Percentiles rank a stretch among this genome's conserved stretches.
Conservation (phyloP, 2,797 vertebrate species). For the Vespertilio murinus region DNA sequence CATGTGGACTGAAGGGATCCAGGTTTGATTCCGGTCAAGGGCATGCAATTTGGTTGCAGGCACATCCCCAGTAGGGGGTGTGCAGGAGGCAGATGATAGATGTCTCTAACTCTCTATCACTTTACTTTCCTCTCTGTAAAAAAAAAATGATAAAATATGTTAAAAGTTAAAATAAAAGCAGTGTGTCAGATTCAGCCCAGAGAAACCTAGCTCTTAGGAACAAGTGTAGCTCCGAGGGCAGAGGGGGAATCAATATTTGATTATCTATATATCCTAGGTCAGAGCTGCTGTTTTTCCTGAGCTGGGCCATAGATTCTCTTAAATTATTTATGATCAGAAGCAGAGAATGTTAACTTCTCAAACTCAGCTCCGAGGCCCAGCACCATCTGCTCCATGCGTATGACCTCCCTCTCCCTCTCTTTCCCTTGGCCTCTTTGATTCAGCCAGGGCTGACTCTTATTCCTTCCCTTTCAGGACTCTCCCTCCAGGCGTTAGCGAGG, state of each 20-base stretch:
- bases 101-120: too few species aligned
- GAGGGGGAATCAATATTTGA: conserved; percentile 55
- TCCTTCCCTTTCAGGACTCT: not conserved
- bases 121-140: too few species aligned
- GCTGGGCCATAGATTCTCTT: not conserved
- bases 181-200: not conserved
- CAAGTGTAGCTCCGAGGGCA: not conserved
- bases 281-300: not conserved
- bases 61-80: too few species aligned
- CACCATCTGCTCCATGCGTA: not conserved
- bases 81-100: too few species aligned
- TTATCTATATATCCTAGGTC: conserved; percentile 17
- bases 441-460: too few species aligned
- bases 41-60: too few species aligned
- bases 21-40: too few species aligned
- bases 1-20: too few species aligned
- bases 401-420: not conserved
- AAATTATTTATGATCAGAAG: conserved; percentile 23
- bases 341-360: conserved; percentile 40
- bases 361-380: not conserved
- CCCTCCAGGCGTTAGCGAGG: not conserved
- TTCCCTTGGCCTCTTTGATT: not conserved
- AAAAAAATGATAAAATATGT: too few species aligned
- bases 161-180: not conserved
- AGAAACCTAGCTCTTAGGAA: not conserved